A percentile compares a stretch with the other conserved stretches of the same genome.
phyloP scores from a whole-genome alignment of 2,888 invertebrate species.

The Glyphotaelius pellucidus region DNA sequence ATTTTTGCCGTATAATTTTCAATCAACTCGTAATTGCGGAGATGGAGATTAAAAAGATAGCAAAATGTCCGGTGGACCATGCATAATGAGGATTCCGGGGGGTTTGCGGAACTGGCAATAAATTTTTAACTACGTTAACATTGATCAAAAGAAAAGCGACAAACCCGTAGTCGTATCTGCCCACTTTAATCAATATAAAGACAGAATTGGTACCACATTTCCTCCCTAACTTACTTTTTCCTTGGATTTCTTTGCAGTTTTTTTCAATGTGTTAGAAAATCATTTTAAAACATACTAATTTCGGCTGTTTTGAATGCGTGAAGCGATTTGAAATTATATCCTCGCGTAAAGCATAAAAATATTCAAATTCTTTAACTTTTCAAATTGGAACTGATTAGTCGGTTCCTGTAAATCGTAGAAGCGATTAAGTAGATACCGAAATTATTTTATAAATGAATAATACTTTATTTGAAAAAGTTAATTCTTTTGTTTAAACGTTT shows the following conservation, averaged over 20 bases:
- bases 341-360: no score
- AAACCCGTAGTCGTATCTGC: neutral
- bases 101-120: conserved; percentile 32
- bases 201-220: neutral
- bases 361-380: no score
- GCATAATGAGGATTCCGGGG: conserved; percentile 42
- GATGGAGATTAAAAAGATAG: conserved; percentile 42
- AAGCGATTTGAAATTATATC: no score
- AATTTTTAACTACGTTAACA: conserved; percentile 47
- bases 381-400: no score
- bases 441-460: no score
- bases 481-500: no score
- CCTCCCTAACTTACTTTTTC: neutral
- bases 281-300: neutral
- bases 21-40: conserved; percentile 59
- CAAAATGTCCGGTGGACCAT: conserved; percentile 15
- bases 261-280: neutral
- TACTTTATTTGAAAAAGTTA: no score
- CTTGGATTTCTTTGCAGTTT: neutral
- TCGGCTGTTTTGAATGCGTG: no score
- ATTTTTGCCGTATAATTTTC: conserved; percentile 59
- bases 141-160: conserved; percentile 51
- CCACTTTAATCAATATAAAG: neutral
- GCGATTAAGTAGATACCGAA: no score
- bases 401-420: no score